A percentile compares a stretch with the other conserved stretches of the same genome.
Conservation (phyloP, 2,888 invertebrate species). For the Brachylomia viminalis region DNA sequence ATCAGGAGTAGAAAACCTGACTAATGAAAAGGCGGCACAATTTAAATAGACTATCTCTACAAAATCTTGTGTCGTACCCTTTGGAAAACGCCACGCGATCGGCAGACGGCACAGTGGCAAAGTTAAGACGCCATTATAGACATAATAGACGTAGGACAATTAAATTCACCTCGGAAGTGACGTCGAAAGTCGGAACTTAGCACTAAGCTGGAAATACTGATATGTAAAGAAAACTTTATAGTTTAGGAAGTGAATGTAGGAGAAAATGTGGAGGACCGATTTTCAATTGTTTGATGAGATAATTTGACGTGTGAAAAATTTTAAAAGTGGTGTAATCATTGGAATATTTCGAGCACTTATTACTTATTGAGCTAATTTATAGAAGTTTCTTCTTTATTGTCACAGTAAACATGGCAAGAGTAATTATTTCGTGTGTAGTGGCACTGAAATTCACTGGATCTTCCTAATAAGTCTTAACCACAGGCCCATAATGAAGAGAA, state of each 20-base stretch:
- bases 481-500: too few relatives aligned
- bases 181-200: slow-evolving; percentile 42
- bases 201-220: slow-evolving; percentile 47
- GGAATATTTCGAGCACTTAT: not conserved
- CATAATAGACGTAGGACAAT: slow-evolving; percentile 73
- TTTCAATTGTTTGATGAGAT: slow-evolving; percentile 1
- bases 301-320: not conserved
- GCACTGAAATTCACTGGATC: not conserved
- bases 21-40: too few relatives aligned
- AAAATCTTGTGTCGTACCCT: slow-evolving; percentile 60
- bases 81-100: slow-evolving; percentile 66
- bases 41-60: too few relatives aligned
- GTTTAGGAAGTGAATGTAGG: not conserved
- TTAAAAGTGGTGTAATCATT: not conserved
- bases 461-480: not conserved
- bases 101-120: slow-evolving; percentile 67
- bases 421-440: not conserved
- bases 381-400: not conserved
- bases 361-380: not conserved
- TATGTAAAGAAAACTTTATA: slow-evolving; percentile 29
- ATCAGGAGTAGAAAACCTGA: too few relatives aligned
- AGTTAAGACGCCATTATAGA: slow-evolving; percentile 80
- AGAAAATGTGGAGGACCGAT: not conserved
- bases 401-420: not conserved
- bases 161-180: slow-evolving; percentile 79